phyloP scores from a whole-genome alignment of 2,113 vertebrate genomes.

The Edolisoma coerulescens region DNA sequence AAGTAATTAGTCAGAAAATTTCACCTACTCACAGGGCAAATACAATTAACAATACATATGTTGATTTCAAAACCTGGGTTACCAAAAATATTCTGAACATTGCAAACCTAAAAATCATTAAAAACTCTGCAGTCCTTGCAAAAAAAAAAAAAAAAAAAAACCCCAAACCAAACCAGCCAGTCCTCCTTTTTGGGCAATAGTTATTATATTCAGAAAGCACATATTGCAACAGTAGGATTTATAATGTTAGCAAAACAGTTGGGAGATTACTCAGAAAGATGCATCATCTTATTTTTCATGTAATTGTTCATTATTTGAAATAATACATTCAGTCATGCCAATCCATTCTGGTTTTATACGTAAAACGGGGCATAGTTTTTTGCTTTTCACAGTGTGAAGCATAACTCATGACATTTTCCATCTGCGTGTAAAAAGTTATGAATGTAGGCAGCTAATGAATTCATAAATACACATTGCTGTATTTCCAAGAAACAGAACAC shows the following conservation, averaged over 20 bases:
- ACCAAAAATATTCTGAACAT: not conserved
- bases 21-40: not conserved
- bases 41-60: not conserved
- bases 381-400: not conserved
- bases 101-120: not conserved
- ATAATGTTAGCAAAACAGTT: not conserved
- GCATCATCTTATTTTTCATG: not conserved
- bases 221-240: not conserved
- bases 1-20: not conserved
- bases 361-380: not conserved
- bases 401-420: not conserved
- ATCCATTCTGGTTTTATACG: not conserved
- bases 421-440: not conserved
- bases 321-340: not conserved
- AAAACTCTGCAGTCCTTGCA: fast-evolving
- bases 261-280: not conserved
- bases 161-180: not conserved
- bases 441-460: not conserved
- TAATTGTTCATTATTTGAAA: not conserved
- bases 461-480: not conserved
- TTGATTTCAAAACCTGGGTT: not conserved
- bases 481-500: not conserved
- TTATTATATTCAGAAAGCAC: not conserved
- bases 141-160: not conserved
- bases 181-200: not conserved